A percentile compares a stretch with the other conserved stretches of the same genome.
These are phyloP conservation scores for Gonioctena quinquepunctata DNA, from an alignment of 1,140 invertebrate genomes.

Conservation along the genomic window DNA sequence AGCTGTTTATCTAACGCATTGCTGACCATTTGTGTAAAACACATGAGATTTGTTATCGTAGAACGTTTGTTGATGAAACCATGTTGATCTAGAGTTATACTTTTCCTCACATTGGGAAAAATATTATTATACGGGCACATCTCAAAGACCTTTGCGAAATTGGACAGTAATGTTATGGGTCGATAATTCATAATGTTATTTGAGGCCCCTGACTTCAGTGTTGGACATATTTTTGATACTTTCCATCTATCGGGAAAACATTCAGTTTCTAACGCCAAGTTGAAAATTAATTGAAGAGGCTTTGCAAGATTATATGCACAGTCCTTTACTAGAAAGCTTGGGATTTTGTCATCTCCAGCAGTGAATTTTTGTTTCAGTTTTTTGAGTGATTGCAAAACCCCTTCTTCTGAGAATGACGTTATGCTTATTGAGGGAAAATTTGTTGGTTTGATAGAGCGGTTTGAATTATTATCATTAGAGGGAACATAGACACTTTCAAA, in stretches of 20 bases:
- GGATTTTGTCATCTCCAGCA: conserved; percentile 16
- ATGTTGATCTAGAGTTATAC: conserved; percentile 1
- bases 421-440: neutral
- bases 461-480: neutral
- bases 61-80: conserved; percentile 15
- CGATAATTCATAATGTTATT: conserved; percentile 15
- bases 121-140: conserved; percentile 10
- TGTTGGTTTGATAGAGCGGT: neutral
- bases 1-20: too few species aligned
- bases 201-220: conserved; percentile 13
- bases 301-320: conserved; percentile 7
- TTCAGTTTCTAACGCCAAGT: conserved; percentile 8
- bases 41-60: conserved; percentile 2
- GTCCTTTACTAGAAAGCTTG: conserved; percentile 8
- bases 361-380: conserved; percentile 13
- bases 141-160: conserved; percentile 20
- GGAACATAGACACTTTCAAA: conserved; percentile 2
- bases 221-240: conserved; percentile 11
- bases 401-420: too few species aligned
- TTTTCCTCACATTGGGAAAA: neutral
- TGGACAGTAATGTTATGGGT: conserved; percentile 18
- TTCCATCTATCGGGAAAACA: conserved; percentile 19
- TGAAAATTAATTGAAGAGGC: conserved; percentile 16
- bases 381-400: conserved; percentile 6
- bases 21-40: conserved; percentile 2